phyloP scores from a whole-genome alignment of 2,797 vertebrate species.

The Amblyraja radiata region DNA sequence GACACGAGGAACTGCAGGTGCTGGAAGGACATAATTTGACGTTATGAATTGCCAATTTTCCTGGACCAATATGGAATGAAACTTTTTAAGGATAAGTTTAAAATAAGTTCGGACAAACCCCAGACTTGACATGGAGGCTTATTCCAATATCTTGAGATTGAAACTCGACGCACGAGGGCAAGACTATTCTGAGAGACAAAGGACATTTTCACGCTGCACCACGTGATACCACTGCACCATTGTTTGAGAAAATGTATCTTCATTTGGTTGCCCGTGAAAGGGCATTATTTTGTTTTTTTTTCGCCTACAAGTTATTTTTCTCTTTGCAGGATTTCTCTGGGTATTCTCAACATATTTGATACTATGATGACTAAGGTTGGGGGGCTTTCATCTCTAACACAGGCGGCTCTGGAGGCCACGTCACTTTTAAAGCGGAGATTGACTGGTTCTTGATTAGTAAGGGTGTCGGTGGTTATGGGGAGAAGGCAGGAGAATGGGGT shows the following conservation, averaged over 20 bases:
- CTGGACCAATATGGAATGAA: background rate
- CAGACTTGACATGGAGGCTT: background rate
- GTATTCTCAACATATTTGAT: too few species aligned
- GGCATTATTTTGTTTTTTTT: background rate
- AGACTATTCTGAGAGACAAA: background rate
- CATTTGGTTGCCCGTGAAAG: background rate
- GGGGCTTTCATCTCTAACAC: too few species aligned
- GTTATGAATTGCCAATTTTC: too few species aligned
- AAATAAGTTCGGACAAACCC: background rate
- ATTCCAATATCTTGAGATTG: background rate
- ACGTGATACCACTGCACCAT: background rate
- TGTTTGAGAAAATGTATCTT: background rate
- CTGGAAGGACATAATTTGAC: too few species aligned
- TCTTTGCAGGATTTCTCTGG: too few species aligned
- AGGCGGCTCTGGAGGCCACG: too few species aligned
- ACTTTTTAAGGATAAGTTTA: background rate
- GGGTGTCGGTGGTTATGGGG: too few species aligned
- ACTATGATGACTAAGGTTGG: too few species aligned
- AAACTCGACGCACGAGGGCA: background rate
- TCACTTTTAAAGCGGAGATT: too few species aligned
- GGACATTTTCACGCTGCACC: background rate
- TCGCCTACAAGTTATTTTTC: background rate
- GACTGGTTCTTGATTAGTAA: too few species aligned
- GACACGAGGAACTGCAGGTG: too few species aligned
- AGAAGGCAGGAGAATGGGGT: too few species aligned